Percentiles rank a stretch among this genome's conserved stretches.
phyloP scores from a whole-genome alignment of 2,797 vertebrate species.

The Chaenodraco wilsoni region DNA sequence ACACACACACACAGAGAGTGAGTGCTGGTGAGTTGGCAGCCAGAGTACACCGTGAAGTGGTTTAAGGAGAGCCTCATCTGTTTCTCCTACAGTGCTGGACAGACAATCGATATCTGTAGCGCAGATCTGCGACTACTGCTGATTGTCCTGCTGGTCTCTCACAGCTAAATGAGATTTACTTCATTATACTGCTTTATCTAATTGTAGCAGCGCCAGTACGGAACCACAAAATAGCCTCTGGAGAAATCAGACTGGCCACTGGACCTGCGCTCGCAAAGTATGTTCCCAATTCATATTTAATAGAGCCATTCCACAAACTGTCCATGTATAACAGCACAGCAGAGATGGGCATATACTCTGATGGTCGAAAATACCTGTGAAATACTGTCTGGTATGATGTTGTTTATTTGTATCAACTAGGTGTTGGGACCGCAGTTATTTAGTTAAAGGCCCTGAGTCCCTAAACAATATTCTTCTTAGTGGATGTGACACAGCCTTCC shows the following conservation, averaged over 20 bases:
- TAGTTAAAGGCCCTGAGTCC: not conserved
- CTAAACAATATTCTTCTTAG: too few species aligned
- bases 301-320: conserved; percentile 29
- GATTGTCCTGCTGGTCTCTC: conserved; percentile 53
- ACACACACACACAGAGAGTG: conserved; percentile 9
- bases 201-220: conserved; percentile 42
- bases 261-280: conserved; percentile 18
- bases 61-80: conserved; percentile 54
- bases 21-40: conserved; percentile 2
- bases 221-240: conserved; percentile 50
- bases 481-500: not conserved
- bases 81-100: conserved; percentile 55
- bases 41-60: conserved; percentile 29
- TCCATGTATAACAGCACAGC: conserved; percentile 15
- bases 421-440: not conserved
- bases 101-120: conserved; percentile 62
- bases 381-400: not conserved
- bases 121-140: conserved; percentile 59
- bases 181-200: conserved; percentile 64
- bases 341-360: not conserved
- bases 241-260: conserved; percentile 42
- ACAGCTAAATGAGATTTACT: conserved; percentile 68
- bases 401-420: not conserved
- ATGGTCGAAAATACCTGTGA: not conserved
- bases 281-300: conserved; percentile 45